Conservation (phyloP, 2,888 invertebrate species). For the Tetranychus truncatus region DNA sequence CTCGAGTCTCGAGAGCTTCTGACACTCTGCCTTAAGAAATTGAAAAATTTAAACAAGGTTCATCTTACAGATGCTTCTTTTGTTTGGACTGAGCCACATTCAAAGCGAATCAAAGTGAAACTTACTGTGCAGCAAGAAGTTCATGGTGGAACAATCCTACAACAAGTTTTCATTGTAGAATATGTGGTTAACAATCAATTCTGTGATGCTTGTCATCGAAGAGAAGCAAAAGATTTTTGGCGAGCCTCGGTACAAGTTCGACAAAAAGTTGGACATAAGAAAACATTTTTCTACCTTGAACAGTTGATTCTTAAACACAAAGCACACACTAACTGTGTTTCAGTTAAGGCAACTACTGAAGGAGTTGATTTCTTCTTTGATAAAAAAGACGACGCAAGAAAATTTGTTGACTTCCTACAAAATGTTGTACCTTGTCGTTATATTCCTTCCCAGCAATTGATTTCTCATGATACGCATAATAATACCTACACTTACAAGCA, state of each 20-base stretch:
- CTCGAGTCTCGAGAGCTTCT: conserved; percentile 81
- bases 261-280: conserved; percentile 52
- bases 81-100: conserved; percentile 98
- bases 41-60: conserved; percentile 59
- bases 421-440: conserved; percentile 62
- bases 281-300: conserved; percentile 91
- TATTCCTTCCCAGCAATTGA: conserved; percentile 67
- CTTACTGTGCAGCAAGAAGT: conserved; percentile 89
- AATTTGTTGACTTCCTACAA: conserved; percentile 80
- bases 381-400: conserved; percentile 69
- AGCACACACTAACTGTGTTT: conserved; percentile 68
- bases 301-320: conserved; percentile 88
- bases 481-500: conserved; percentile 92
- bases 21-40: conserved; percentile 68
- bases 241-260: conserved; percentile 50
- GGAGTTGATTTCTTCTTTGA: conserved; percentile 89
- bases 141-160: conserved; percentile 65
- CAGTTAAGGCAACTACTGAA: conserved; percentile 63
- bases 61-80: conserved; percentile 88
- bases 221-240: conserved; percentile 96
- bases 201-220: conserved; percentile 90
- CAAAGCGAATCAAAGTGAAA: conserved; percentile 85
- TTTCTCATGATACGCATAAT: conserved; percentile 91
- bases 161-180: conserved; percentile 89
- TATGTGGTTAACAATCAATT: conserved; percentile 76